Percentiles rank a stretch among this genome's conserved stretches.
Evolutionary conservation across 2,797 vertebrate species (phyloP).

Genomic region (Hozukius guyotensis): DNA sequence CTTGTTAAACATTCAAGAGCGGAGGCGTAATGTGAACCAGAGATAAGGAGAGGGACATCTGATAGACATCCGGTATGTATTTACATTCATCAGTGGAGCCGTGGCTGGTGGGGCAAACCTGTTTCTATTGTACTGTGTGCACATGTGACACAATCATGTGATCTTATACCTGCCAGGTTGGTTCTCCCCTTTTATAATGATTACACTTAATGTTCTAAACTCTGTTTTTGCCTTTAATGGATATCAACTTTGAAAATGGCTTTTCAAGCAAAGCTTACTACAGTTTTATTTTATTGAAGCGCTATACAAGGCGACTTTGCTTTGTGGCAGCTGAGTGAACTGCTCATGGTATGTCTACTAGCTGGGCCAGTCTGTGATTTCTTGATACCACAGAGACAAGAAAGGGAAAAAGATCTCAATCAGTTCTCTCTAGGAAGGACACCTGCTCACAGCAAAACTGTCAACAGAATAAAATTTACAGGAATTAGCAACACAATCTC

Average conservation of each 20-base stretch:
- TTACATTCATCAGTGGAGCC: slow-evolving; percentile 49
- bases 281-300: neutral
- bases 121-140: slow-evolving; percentile 26
- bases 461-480: neutral
- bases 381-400: neutral
- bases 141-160: slow-evolving; percentile 4
- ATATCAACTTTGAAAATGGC: neutral
- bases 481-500: too few species aligned
- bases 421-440: neutral
- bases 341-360: neutral
- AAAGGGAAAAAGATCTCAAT: neutral
- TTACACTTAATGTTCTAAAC: neutral
- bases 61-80: slow-evolving; percentile 20
- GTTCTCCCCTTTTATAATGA: neutral
- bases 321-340: neutral
- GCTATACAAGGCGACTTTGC: neutral
- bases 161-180: neutral
- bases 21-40: slow-evolving; percentile 3
- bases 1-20: slow-evolving; percentile 32
- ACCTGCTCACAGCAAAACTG: neutral
- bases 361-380: neutral
- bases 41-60: slow-evolving; percentile 26
- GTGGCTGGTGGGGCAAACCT: slow-evolving; percentile 41
- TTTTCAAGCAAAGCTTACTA: neutral
- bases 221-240: neutral